Base-by-base conservation (phyloP, 2,113 vertebrate species). In the Lamprotornis superbus region DNA sequence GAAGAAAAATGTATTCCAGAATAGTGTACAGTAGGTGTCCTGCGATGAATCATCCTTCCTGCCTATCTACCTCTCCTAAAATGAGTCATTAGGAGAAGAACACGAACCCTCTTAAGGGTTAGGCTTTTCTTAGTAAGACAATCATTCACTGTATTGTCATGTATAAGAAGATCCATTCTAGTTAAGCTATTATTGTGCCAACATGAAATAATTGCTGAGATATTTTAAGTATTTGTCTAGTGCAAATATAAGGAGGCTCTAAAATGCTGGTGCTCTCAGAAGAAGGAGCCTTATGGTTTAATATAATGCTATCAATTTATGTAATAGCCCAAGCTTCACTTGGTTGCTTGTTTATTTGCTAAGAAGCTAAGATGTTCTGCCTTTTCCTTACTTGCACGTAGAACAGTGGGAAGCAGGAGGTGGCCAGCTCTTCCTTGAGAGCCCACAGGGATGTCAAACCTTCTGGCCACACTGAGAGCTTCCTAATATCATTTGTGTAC, bases 31-130 rank as follows among this genome's bases (percentile, higher is more conserved):
- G 95, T 96, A 95, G 93, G 95, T 96, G 95, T 97, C 96, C 94
- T 10, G 0, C 1, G 55, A 95, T 97, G 97, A 97, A 91, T 97
- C 97, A 96, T 92, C 81, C 87, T 96, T 96, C 95, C 96, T 96
- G 93, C 92, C 59, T 94, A 93, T 97, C 84, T 96, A 93, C 93
- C 94, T 96, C 96, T 95, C 90, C 68, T 83, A 23, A 94, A 97
- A 91, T 97, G 96, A 97, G 93, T 97, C 97, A 97, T 93, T 96
- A 93, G 88, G 64, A 96, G 84, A 96, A 92, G 79, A 97, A 96
- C 92, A 90, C 10, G 28, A 96, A 67, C 46, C 77, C 65, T 96
- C 60, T 94, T 83, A 89, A 92, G 94, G 84, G 77, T 87, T 96
- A 79, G 63, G 80, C 93, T 97, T 97, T 97, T 95, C 91, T 96